Conservation (phyloP, 2,888 invertebrate species). For the Carterocephalus palaemon region DNA sequence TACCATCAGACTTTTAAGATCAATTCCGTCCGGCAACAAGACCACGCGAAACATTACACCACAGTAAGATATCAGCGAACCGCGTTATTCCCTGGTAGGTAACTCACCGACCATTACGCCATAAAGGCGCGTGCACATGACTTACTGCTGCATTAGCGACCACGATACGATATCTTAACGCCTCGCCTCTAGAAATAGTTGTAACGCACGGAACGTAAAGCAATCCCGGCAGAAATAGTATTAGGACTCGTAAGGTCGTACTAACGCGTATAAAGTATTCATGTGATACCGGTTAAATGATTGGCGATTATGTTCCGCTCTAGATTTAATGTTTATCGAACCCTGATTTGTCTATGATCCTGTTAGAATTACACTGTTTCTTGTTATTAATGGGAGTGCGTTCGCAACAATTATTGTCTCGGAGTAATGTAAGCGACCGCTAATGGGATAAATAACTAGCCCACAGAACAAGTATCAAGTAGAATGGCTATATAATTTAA, state of each 20-base stretch:
- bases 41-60: conserved; percentile 10
- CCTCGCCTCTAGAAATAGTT: conserved; percentile 53
- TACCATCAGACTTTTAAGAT: neutral
- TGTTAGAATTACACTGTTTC: conserved; percentile 28
- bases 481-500: too few species aligned
- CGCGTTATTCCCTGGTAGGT: conserved; percentile 27
- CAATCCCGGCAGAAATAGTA: conserved; percentile 46
- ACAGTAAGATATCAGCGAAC: conserved; percentile 15
- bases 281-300: conserved; percentile 36
- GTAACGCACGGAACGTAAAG: conserved; percentile 52
- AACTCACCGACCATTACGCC: conserved; percentile 54
- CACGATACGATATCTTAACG: conserved; percentile 72
- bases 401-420: conserved; percentile 25
- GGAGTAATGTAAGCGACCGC: conserved; percentile 13
- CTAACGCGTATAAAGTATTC: conserved; percentile 45
- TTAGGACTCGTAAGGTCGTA: conserved; percentile 51
- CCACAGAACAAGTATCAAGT: conserved; percentile 6
- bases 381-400: conserved; percentile 25
- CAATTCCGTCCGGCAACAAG: conserved; percentile 4
- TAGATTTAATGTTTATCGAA: conserved; percentile 37
- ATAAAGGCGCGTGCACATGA: conserved; percentile 68
- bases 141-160: conserved; percentile 71
- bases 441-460: conserved; percentile 11
- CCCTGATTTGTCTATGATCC: conserved; percentile 36
- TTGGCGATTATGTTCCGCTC: conserved; percentile 34